Evolutionary conservation across 2,797 vertebrate genomes (phyloP).

Genomic region (Sebastes trivittatus): DNA sequence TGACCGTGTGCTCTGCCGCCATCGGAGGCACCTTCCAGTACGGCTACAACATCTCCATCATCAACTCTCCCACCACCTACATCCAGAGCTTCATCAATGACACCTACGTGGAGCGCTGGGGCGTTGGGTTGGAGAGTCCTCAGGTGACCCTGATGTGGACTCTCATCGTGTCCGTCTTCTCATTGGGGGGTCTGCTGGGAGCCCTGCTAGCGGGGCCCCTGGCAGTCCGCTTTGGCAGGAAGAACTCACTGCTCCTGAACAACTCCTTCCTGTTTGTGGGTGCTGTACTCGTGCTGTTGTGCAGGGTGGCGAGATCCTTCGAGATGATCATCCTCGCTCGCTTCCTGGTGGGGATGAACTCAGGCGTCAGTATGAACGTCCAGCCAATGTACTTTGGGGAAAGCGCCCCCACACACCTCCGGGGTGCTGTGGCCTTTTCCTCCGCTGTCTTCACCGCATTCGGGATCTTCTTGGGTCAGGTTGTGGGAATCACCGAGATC

Average conservation of each 20-base stretch:
- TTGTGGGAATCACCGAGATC: constrained; percentile 88
- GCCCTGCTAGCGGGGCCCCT: constrained; percentile 88
- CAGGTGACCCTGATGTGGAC: constrained; percentile 87
- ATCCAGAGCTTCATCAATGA: constrained; percentile 90
- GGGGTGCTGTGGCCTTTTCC: constrained; percentile 87
- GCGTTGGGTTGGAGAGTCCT: constrained; percentile 60
- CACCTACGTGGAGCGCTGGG: constrained; percentile 84
- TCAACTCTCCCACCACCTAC: constrained; percentile 88
- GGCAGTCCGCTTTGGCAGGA: constrained; percentile 87
- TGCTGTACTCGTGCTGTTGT: constrained; percentile 79
- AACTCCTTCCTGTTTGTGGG: constrained; percentile 85
- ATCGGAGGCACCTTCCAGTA: constrained; percentile 95
- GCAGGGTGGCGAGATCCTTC: constrained; percentile 81
- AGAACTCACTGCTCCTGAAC: constrained; percentile 87
- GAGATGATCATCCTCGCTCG: constrained; percentile 90
- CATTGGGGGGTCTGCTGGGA: constrained; percentile 86
- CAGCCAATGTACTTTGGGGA: constrained; percentile 95
- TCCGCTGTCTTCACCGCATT: constrained; percentile 89
- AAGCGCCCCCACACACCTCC: constrained; percentile 87
- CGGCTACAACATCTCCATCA: constrained; percentile 92
- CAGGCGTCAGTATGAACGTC: constrained; percentile 90
- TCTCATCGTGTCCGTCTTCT: constrained; percentile 85
- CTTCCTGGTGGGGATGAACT: constrained; percentile 86
- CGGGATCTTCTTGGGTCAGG: constrained; percentile 89
- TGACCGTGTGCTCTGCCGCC: constrained; percentile 88